Percentiles rank a stretch among this genome's conserved stretches.
Evolutionary conservation across 2,888 invertebrate genomes (phyloP).

Genomic region (Hypena proboscidalis): DNA sequence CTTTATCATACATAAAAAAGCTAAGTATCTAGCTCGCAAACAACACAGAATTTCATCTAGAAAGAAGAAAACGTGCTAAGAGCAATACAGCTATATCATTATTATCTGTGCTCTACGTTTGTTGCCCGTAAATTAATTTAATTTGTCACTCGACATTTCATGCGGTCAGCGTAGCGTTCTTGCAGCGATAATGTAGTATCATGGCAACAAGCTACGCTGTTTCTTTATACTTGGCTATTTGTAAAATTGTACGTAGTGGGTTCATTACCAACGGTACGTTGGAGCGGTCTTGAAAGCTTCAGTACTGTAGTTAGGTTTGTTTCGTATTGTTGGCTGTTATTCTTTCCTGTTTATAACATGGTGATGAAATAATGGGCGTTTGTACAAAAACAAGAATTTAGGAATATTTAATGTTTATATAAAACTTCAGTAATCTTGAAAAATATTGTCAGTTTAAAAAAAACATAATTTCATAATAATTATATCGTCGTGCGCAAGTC

Average conservation of each 20-base stretch:
- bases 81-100: slow-evolving; percentile 35
- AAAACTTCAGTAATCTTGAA: too few species aligned
- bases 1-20: too few species aligned
- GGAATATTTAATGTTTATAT: too few species aligned
- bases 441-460: too few species aligned
- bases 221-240: slow-evolving; percentile 35
- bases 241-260: slow-evolving; percentile 43
- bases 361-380: too few species aligned
- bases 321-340: slow-evolving; percentile 21
- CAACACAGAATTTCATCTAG: not conserved
- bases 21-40: not conserved
- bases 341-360: too few species aligned
- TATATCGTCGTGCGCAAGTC: too few species aligned
- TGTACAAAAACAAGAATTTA: too few species aligned
- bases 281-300: slow-evolving; percentile 38
- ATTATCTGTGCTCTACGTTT: slow-evolving; percentile 40
- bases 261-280: slow-evolving; percentile 35
- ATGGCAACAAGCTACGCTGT: slow-evolving; percentile 25
- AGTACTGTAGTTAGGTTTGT: slow-evolving; percentile 18
- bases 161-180: slow-evolving; percentile 52
- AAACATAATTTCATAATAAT: too few species aligned
- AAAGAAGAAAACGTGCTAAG: slow-evolving; percentile 11
- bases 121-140: slow-evolving; percentile 64
- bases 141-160: slow-evolving; percentile 64
- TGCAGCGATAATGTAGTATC: slow-evolving; percentile 52